phyloP scores from a whole-genome alignment of 2,797 vertebrate species.

The Nyctibius grandis region DNA sequence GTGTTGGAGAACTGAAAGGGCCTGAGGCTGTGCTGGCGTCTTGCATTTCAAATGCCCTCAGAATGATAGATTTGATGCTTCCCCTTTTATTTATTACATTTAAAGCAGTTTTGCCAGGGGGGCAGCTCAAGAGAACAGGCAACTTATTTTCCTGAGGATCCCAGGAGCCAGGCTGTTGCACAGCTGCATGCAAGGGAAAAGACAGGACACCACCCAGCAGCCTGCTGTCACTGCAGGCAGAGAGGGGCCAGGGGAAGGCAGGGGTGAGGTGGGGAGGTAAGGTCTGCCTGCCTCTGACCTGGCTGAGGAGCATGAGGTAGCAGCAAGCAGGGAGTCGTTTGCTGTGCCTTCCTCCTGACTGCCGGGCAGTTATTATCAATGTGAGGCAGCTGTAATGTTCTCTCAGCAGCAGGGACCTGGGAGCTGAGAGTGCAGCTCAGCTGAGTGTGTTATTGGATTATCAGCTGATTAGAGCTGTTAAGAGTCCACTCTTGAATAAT shows the following conservation, averaged over 20 bases:
- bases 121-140: neutral
- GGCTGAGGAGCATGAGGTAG: neutral
- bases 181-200: neutral
- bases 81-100: slow-evolving; percentile 42
- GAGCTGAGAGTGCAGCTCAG: slow-evolving; percentile 42
- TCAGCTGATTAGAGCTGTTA: slow-evolving; percentile 64
- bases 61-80: slow-evolving; percentile 28
- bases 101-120: slow-evolving; percentile 26
- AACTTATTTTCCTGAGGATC: neutral
- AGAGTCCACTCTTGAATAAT: slow-evolving; percentile 62
- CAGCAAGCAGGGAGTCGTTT: neutral
- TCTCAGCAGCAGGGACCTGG: neutral
- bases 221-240: rapidly evolving
- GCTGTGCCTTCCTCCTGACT: neutral
- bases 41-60: slow-evolving; percentile 46
- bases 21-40: slow-evolving; percentile 34
- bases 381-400: neutral
- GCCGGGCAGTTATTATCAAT: slow-evolving; percentile 6
- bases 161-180: neutral
- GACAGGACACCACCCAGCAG: neutral
- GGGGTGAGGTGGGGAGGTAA: neutral
- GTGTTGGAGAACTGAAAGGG: slow-evolving; percentile 9
- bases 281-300: neutral
- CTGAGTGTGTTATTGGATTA: slow-evolving; percentile 69
- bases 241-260: neutral